Conservation (phyloP, 2,113 vertebrate species). For the Sphyrna mokarran region DNA sequence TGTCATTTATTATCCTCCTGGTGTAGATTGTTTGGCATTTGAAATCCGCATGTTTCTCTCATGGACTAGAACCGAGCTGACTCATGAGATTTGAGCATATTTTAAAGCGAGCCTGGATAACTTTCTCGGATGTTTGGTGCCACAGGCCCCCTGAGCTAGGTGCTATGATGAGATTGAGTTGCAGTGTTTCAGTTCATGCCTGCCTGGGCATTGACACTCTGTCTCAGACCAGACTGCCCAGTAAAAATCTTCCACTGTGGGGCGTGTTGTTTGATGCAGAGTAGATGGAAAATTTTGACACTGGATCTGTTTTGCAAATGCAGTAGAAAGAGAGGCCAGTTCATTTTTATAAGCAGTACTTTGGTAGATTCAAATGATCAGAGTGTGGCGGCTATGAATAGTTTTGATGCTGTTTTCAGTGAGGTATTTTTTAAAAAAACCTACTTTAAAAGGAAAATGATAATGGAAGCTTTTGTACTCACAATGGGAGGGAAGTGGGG, state of each 20-base stretch:
- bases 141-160: neutral
- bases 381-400: neutral
- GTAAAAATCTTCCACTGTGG: neutral
- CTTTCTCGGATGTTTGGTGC: neutral
- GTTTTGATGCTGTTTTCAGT: neutral
- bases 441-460: neutral
- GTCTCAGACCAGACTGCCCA: neutral
- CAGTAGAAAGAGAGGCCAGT: neutral
- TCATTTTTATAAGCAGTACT: neutral
- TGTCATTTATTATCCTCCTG: neutral
- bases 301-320: neutral
- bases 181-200: neutral
- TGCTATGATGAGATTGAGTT: neutral
- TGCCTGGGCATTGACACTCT: neutral
- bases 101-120: neutral
- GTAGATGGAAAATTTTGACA: neutral
- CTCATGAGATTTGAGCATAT: neutral
- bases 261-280: neutral
- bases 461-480: neutral
- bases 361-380: neutral
- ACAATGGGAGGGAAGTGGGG: neutral
- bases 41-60: neutral
- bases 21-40: neutral
- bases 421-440: neutral
- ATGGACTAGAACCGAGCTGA: neutral